Evolutionary conservation across 2,113 vertebrate genomes (phyloP), one percentile per base, ranked within the genome.

Genomic region (Raja brachyura): DNA sequence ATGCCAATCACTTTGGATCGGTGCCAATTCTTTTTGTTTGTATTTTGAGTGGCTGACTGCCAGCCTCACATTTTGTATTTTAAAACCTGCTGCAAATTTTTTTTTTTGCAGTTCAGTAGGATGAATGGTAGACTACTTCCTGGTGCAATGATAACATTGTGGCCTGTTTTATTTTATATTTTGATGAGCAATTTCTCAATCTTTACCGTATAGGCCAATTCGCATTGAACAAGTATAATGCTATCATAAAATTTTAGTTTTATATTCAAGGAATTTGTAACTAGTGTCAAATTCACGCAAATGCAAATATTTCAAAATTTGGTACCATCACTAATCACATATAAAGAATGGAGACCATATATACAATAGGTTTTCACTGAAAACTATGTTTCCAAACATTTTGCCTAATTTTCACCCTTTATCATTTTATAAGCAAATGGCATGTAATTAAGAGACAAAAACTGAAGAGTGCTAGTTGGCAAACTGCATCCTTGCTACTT

Each of bases 41-140:
- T 22, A 70, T 68, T 39, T 92, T 92, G 90, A 92, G 68, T 73
- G 68, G 90, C 90, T 92, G 66, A 48, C 7, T 70, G 39, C 90
- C 48, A 33, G 68, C 88, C 31, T 90, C 70, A 59, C 59, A 90
- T 9, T 33, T 68, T 90, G 14, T 28, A 85, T 88, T 63, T 92
- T 92, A 39, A 25, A 92, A 92, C 66, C 20, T 22, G 90, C 66
- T 73, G 68, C 33, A 20, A 92, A 48, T 48, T 74, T 54, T 33
- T 68, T 70, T 18, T 92, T 73, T 92, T 48, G 5, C 33, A 48
- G 4, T 73, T 73, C 31, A 33, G 8, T 92, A 92, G 66, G 22
- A 48, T 16, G 48, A 28, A 48, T 70, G 90, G 39, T 18, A 54
- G 90, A 73, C 5, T 2, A 10, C 68, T 92, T 90, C 25, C 28